A percentile compares a stretch with the other conserved stretches of the same genome.
phyloP scores from a whole-genome alignment of 2,113 vertebrate genomes.

The Hemiscyllium ocellatum region DNA sequence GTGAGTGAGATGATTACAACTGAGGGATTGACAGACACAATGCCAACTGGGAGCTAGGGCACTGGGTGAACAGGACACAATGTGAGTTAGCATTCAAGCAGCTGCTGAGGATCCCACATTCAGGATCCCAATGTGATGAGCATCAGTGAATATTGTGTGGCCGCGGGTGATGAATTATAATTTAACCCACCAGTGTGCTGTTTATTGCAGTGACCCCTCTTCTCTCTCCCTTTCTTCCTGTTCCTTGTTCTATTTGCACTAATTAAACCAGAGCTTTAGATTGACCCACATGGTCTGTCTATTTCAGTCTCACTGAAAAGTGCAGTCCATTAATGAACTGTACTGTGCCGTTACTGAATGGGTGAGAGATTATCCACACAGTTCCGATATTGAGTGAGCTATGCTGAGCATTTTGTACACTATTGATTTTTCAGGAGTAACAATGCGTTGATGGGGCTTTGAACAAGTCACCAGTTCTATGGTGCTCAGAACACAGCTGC shows the following conservation, averaged over 20 bases:
- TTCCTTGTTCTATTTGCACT: not conserved
- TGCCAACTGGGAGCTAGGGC: no score
- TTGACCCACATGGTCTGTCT: not conserved
- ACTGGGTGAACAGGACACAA: no score
- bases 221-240: not conserved
- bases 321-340: not conserved
- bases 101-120: no score
- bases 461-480: not conserved
- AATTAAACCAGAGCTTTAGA: not conserved
- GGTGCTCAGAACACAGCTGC: not conserved
- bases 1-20: no score
- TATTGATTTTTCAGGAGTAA: not conserved
- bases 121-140: not conserved
- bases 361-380: not conserved
- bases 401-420: not conserved
- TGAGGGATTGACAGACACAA: no score
- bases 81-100: no score
- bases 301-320: not conserved
- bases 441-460: not conserved
- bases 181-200: not conserved
- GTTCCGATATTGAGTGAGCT: not conserved
- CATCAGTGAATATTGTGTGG: not conserved
- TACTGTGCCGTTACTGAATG: not conserved
- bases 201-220: not conserved
- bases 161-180: not conserved